These are phyloP conservation scores for Xestia rhomboidea DNA, from an alignment of 2,888 invertebrate genomes.

Conservation along the genomic window DNA sequence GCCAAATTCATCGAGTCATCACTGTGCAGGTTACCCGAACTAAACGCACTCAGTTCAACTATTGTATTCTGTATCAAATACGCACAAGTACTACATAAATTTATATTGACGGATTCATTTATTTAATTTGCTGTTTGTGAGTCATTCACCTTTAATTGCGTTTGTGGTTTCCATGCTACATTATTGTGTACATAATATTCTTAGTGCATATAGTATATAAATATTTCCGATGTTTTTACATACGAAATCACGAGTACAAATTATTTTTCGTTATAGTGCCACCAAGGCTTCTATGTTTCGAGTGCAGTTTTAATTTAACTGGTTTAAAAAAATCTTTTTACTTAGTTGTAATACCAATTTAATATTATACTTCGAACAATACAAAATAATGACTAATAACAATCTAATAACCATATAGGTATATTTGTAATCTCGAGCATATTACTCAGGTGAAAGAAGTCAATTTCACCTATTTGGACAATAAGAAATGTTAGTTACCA, in stretches of 20 bases:
- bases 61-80: slow-evolving; percentile 73
- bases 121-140: slow-evolving; percentile 68
- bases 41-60: slow-evolving; percentile 65
- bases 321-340: slow-evolving; percentile 32
- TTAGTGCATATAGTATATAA: slow-evolving; percentile 63
- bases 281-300: slow-evolving; percentile 62
- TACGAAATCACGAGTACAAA: slow-evolving; percentile 69
- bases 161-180: slow-evolving; percentile 63
- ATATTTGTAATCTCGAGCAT: slow-evolving; percentile 59
- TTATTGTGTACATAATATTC: slow-evolving; percentile 67
- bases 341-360: slow-evolving; percentile 29
- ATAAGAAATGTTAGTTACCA: slow-evolving; percentile 86
- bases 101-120: slow-evolving; percentile 66
- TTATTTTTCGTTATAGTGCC: slow-evolving; percentile 59
- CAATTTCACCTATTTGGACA: slow-evolving; percentile 77
- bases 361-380: slow-evolving; percentile 49
- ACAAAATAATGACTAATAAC: slow-evolving; percentile 32
- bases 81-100: slow-evolving; percentile 79
- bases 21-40: slow-evolving; percentile 72
- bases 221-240: slow-evolving; percentile 65
- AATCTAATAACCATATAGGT: slow-evolving; percentile 53
- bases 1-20: slow-evolving; percentile 75
- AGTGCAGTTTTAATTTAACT: slow-evolving; percentile 53
- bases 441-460: slow-evolving; percentile 65
- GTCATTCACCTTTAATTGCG: slow-evolving; percentile 79